Evolutionary conservation across 2,797 vertebrate genomes (phyloP).

Genomic region (Enteromius anoplus): DNA sequence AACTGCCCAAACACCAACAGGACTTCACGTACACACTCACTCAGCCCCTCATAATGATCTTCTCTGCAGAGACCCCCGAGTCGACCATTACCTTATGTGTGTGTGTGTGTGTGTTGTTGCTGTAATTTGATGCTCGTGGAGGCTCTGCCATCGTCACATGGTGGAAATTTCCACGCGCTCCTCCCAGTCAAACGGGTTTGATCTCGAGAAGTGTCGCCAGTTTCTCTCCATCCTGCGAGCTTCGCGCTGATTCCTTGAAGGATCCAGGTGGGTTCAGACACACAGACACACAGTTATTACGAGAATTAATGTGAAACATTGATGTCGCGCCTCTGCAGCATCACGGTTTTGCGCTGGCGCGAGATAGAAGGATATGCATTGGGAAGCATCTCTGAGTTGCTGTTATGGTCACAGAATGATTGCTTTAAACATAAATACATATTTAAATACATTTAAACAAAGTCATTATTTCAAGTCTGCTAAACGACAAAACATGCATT

Average conservation of each 20-base stretch:
- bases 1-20: too few relatives aligned
- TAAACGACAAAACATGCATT: background rate
- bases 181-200: slow-evolving; percentile 77
- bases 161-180: slow-evolving; percentile 84
- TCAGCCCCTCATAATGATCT: background rate
- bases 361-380: background rate
- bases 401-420: background rate
- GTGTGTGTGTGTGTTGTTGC: slow-evolving; percentile 12
- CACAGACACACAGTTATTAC: background rate
- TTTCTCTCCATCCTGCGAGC: slow-evolving; percentile 19
- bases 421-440: background rate
- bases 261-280: slow-evolving; percentile 47
- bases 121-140: slow-evolving; percentile 77
- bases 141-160: slow-evolving; percentile 73
- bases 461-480: background rate
- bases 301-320: background rate
- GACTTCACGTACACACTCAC: background rate
- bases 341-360: background rate
- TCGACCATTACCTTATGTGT: background rate
- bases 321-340: background rate
- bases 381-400: background rate
- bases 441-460: background rate
- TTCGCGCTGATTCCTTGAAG: background rate
- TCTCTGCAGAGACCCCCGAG: slow-evolving; percentile 1
- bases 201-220: slow-evolving; percentile 54